These are phyloP conservation scores for Scophthalmus maximus DNA, from an alignment of 2,113 vertebrate species.

Conservation along the genomic window DNA sequence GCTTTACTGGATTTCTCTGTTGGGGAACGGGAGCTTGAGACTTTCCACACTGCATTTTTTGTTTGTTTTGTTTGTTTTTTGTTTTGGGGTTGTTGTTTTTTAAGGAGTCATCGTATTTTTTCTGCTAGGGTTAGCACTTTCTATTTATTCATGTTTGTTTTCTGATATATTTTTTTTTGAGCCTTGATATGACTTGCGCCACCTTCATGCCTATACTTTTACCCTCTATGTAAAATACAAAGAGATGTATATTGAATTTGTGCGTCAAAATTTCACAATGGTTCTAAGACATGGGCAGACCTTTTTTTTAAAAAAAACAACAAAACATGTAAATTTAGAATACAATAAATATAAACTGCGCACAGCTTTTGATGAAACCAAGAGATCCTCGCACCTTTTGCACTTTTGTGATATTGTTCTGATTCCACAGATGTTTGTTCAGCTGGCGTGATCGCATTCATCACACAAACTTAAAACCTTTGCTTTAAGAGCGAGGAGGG, in stretches of 20 bases:
- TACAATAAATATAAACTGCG: conserved; percentile 89
- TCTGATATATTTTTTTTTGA: conserved; percentile 78
- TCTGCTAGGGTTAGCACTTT: conserved; percentile 91
- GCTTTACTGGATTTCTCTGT: conserved; percentile 34
- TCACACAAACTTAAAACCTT: neutral
- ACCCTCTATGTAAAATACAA: conserved; percentile 86
- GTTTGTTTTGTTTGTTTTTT: conserved; percentile 16
- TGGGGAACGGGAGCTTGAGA: conserved; percentile 44
- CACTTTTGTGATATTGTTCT: conserved; percentile 57
- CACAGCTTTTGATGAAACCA: conserved; percentile 93
- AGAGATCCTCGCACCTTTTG: conserved; percentile 55
- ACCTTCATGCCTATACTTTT: conserved; percentile 91
- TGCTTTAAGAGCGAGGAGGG: neutral
- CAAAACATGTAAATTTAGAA: conserved; percentile 88
- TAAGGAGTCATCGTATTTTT: conserved; percentile 74
- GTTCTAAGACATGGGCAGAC: conserved; percentile 84
- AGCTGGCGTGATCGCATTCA: neutral
- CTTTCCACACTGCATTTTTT: conserved; percentile 42
- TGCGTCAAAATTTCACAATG: conserved; percentile 88
- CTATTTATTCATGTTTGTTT: conserved; percentile 91
- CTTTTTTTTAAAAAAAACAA: conserved; percentile 76
- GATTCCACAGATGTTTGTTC: conserved; percentile 5
- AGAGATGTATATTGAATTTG: conserved; percentile 87
- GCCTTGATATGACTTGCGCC: conserved; percentile 90
- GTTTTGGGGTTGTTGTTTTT: conserved; percentile 12